A percentile compares a stretch with the other conserved stretches of the same genome.
Evolutionary conservation across 2,797 vertebrate species (phyloP).

Genomic region (Erethizon dorsatum): DNA sequence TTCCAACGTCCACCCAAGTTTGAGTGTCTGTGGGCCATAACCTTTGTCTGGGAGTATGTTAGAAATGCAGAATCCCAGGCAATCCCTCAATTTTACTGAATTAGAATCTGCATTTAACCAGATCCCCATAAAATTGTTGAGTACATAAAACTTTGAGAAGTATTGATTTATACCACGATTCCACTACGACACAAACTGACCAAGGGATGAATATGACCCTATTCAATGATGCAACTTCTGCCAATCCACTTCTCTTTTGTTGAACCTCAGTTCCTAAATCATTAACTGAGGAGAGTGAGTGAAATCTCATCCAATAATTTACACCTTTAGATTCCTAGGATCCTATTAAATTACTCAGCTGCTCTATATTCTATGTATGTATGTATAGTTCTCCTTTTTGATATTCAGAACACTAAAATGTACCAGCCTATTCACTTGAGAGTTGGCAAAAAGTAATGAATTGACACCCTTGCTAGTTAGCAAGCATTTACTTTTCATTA

Average conservation of each 20-base stretch:
- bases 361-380: neutral
- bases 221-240: neutral
- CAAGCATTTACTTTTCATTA: constrained; percentile 47
- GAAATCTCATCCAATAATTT: neutral
- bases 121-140: neutral
- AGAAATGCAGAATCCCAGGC: neutral
- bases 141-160: neutral
- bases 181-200: neutral
- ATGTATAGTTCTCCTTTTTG: neutral
- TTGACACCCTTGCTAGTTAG: neutral
- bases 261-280: neutral
- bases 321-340: neutral
- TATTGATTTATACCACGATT: neutral
- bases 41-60: too few species aligned
- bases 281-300: neutral
- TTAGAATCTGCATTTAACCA: neutral
- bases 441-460: neutral
- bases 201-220: neutral
- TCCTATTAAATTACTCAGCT: neutral
- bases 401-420: neutral
- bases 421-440: neutral
- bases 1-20: neutral
- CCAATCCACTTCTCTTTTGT: neutral
- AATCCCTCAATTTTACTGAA: neutral
- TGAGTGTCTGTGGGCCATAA: neutral